phyloP scores from a whole-genome alignment of 2,888 invertebrate genomes.

The Caenorhabditis sinica region DNA sequence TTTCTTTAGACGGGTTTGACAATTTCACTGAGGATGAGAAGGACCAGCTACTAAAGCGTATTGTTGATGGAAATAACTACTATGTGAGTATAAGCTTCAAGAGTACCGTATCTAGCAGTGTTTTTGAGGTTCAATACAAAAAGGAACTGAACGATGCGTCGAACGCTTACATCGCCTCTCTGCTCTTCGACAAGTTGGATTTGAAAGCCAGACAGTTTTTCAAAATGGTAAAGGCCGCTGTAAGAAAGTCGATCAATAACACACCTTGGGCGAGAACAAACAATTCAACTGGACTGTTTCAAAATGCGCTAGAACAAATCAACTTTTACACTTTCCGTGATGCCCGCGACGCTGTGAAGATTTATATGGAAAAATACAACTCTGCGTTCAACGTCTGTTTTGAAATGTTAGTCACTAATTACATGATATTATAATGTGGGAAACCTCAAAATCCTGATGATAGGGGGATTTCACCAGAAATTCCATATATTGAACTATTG shows the following conservation, averaged over 20 bases:
- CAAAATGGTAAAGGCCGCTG: neutral
- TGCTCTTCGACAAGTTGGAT: neutral
- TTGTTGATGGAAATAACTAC: neutral
- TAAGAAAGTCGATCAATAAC: neutral
- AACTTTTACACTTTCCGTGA: neutral
- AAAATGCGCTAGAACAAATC: neutral
- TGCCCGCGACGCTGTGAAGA: neutral
- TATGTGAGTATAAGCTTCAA: neutral
- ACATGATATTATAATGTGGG: too few relatives aligned
- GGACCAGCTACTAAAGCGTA: neutral
- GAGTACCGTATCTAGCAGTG: neutral
- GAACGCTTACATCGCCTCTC: neutral
- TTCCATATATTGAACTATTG: too few relatives aligned
- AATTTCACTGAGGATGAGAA: neutral
- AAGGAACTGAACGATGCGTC: neutral
- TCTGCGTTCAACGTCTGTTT: neutral
- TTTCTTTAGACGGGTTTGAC: neutral
- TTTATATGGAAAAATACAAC: neutral
- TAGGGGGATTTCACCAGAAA: too few relatives aligned
- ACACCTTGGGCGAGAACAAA: neutral
- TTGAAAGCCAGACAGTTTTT: neutral
- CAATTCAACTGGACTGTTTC: neutral
- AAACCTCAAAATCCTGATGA: too few relatives aligned
- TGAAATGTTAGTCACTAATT: neutral
- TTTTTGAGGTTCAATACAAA: neutral